Percentiles rank a stretch among this genome's conserved stretches.
phyloP scores from a whole-genome alignment of 2,113 vertebrate species.

The Alethe castanea region DNA sequence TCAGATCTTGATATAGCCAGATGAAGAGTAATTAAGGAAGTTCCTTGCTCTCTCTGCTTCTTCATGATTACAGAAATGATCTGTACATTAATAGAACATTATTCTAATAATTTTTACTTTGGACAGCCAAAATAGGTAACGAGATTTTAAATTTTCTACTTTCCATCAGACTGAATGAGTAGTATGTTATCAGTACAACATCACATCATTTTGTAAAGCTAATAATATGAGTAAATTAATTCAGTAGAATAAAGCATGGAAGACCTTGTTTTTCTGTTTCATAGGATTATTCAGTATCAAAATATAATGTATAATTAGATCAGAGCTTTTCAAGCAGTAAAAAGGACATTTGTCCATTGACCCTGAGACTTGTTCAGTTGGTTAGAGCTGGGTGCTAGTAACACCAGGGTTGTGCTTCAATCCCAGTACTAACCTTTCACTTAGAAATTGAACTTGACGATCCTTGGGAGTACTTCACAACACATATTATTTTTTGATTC shows the following conservation, averaged over 20 bases:
- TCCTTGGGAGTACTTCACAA: not conserved
- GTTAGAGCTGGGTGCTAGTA: not conserved
- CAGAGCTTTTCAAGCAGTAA: not conserved
- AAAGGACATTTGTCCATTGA: not conserved
- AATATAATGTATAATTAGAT: not conserved
- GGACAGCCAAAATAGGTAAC: not conserved
- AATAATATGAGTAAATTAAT: not conserved
- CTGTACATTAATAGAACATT: not conserved
- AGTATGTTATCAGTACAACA: not conserved
- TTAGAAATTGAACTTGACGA: not conserved
- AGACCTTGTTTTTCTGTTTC: not conserved
- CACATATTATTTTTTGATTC: not conserved
- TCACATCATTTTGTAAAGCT: not conserved
- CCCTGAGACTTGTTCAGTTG: not conserved
- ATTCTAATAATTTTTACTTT: not conserved
- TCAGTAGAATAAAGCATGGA: not conserved
- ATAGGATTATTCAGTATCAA: not conserved
- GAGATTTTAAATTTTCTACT: not conserved
- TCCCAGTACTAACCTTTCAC: not conserved
- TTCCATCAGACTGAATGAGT: not conserved
- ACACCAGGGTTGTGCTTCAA: not conserved
- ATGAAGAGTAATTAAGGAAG: constrained; percentile 41
- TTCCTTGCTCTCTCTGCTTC: constrained; percentile 2
- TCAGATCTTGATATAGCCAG: constrained; percentile 6
- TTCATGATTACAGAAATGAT: constrained; percentile 31